A percentile compares a stretch with the other conserved stretches of the same genome.
Evolutionary conservation across 2,888 invertebrate species (phyloP).

Genomic region (Elegia similella): DNA sequence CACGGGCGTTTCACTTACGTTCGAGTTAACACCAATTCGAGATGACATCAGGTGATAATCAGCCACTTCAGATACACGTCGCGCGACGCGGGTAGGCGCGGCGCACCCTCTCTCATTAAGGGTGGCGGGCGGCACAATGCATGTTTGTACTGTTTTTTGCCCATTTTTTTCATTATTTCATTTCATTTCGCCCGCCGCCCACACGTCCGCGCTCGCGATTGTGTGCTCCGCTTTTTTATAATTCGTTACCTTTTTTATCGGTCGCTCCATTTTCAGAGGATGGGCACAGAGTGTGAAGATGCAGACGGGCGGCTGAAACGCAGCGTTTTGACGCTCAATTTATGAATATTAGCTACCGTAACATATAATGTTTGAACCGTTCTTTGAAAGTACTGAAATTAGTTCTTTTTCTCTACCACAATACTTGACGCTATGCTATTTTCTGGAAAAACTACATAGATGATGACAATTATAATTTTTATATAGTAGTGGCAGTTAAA

Average conservation of each 20-base stretch:
- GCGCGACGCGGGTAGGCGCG: constrained; percentile 46
- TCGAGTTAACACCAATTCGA: constrained; percentile 31
- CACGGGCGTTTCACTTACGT: constrained; percentile 3
- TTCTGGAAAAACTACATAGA: no score
- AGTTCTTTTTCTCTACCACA: no score
- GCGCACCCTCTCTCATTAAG: constrained; percentile 68
- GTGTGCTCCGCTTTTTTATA: constrained; percentile 80
- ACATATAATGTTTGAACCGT: no score
- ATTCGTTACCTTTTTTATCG: constrained; percentile 82
- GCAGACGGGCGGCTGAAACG: constrained; percentile 49
- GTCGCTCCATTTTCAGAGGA: constrained; percentile 80
- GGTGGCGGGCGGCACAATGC: constrained; percentile 75
- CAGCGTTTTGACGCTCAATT: constrained; percentile 28
- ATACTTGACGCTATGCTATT: no score
- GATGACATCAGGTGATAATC: constrained; percentile 79
- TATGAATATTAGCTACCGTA: background rate
- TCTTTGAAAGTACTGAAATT: no score
- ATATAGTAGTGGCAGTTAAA: no score
- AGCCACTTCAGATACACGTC: constrained; percentile 68
- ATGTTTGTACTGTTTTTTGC: constrained; percentile 81
- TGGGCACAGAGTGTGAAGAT: constrained; percentile 49
- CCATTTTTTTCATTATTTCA: constrained; percentile 82
- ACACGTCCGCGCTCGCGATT: constrained; percentile 80
- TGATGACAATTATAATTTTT: no score
- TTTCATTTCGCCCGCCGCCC: constrained; percentile 80